phyloP scores from a whole-genome alignment of 2,113 vertebrate genomes.

The human region GRCh38 chr4:12929001-12929500 shows the following conservation, averaged over 20 bases:
- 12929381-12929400: not conserved
- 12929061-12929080: not conserved
- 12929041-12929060: not conserved
- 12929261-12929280: not conserved
- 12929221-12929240: not conserved
- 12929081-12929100: not conserved
- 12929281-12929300: not conserved
- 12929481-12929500: not conserved
- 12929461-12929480: not conserved
- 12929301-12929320: not conserved
- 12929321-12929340: not conserved
- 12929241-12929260: not conserved
- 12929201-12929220: no score
- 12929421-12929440: not conserved
- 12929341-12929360: not conserved
- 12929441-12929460: no score
- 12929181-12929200: not conserved
- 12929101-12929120: not conserved
- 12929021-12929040: not conserved
- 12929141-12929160: not conserved
- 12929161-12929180: not conserved
- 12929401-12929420: not conserved
- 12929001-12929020: not conserved
- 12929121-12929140: not conserved
- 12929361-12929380: not conserved